Base-by-base conservation (phyloP, 2,113 vertebrate genomes). In the Hydrochoerus hydrochaeris region DNA sequence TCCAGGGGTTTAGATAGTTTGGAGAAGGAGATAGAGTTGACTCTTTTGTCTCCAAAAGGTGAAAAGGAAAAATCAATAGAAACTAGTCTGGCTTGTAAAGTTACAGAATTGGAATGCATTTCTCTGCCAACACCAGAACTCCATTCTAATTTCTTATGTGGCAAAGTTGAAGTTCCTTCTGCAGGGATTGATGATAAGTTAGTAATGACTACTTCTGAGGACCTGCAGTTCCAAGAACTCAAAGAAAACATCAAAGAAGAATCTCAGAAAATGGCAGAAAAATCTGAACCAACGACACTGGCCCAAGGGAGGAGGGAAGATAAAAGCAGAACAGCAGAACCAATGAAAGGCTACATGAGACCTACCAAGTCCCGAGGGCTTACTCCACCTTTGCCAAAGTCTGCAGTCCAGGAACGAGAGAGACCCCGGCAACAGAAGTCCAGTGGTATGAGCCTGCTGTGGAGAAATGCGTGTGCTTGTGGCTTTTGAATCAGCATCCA, bases 291-390 rank as follows among this genome's bases (percentile, higher is more conserved):
- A 17, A 96, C 88, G 62, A 30, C 20, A 0, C 17, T 4, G 19
- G 88, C 90, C 30, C 98, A 97, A 91, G 78, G 78, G 0, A 97
- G 97, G 92, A 98, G 88, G 0, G 98, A 97, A 60, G 97, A 97
- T 32, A 87, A 90, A 63, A 52, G 7, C 22, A 98, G 93, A 97
- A 92, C 71, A 1, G 30, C 95, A 0, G 98, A 98, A 19, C 97
- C 95, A 5, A 7, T 98, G 5, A 99, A 98, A 97, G 98, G 99
- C 96, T 99, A 99, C 98, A 98, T 99, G 99, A 98, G 98, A 94
- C 98, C 99, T 60, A 99, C 98, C 0, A 98, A 98, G 89, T 87
- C 98, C 0, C 96, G 99, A 32, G 98, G 98, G 57, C 95, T 91
- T 38, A 10, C 98, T 5, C 14, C 98, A 1, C 54, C 7, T 69